Evolutionary conservation across 2,797 vertebrate species (phyloP).

Genomic region (Poecilia gillii): DNA sequence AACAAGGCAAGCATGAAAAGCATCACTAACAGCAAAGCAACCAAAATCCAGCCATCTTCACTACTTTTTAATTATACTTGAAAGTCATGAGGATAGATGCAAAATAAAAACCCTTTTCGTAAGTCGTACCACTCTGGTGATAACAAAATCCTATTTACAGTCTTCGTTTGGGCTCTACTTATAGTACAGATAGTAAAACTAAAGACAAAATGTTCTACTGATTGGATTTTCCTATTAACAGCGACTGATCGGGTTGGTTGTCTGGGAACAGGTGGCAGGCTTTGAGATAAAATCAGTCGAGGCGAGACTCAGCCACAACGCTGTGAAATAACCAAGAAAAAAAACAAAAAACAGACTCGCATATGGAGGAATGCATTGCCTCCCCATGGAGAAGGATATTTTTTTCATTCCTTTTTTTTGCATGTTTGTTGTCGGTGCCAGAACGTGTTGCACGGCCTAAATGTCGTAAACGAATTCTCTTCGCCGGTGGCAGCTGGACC

Average conservation of each 20-base stretch:
- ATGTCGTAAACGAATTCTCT: constrained; percentile 70
- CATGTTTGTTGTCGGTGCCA: constrained; percentile 22
- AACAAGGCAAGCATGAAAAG: constrained; percentile 55
- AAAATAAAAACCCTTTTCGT: neutral
- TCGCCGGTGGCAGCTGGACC: constrained; percentile 65
- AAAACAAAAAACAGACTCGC: constrained; percentile 27
- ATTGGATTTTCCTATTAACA: constrained; percentile 70
- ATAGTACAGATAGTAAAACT: constrained; percentile 10
- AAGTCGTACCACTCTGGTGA: constrained; percentile 5
- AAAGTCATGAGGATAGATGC: constrained; percentile 22
- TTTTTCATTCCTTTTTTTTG: neutral
- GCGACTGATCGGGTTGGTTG: constrained; percentile 59
- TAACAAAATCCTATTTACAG: constrained; percentile 15
- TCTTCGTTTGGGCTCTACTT: constrained; percentile 9
- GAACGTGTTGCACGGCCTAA: constrained; percentile 53
- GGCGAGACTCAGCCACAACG: constrained; percentile 50
- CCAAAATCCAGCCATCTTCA: constrained; percentile 32
- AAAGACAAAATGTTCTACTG: constrained; percentile 28
- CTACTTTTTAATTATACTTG: constrained; percentile 31
- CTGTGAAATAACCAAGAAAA: constrained; percentile 48
- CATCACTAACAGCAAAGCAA: constrained; percentile 23
- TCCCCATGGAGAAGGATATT: constrained; percentile 10
- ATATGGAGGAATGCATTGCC: constrained; percentile 42
- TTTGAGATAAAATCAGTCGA: constrained; percentile 56
- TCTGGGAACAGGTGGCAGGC: constrained; percentile 50